phyloP scores from a whole-genome alignment of 2,113 vertebrate species.

The Macroglossus sobrinus region DNA sequence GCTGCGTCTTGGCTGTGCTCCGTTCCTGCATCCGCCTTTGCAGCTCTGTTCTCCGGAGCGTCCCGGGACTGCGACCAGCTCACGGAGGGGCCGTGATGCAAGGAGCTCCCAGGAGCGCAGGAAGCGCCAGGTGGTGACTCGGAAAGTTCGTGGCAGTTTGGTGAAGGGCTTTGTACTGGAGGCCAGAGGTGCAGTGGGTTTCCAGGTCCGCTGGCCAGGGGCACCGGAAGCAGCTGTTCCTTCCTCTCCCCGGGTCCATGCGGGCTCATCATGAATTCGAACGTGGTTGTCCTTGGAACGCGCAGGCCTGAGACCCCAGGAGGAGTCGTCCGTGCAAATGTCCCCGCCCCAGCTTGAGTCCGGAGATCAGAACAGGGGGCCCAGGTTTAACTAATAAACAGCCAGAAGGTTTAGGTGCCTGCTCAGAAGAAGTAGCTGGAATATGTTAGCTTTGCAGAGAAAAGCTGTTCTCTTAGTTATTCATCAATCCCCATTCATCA shows the following conservation, averaged over 20 bases:
- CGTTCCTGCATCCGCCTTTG: background rate
- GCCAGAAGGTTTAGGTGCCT: background rate
- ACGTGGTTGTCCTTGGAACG: background rate
- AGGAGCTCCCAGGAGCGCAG: background rate
- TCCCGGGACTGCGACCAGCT: background rate
- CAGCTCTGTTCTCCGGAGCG: background rate
- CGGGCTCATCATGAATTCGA: background rate
- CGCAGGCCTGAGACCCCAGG: background rate
- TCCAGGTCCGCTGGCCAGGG: background rate
- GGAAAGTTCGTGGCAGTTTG: background rate
- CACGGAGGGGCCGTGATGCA: background rate
- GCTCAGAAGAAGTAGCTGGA: background rate
- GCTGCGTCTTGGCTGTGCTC: constrained; percentile 31
- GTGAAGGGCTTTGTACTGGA: background rate
- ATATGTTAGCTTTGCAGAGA: background rate
- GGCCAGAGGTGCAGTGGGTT: background rate
- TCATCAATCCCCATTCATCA: fast-evolving
- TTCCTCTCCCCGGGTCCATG: background rate
- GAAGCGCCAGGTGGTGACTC: constrained; percentile 31
- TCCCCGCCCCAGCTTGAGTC: background rate
- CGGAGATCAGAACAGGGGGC: background rate
- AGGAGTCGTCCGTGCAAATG: background rate
- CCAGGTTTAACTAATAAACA: background rate
- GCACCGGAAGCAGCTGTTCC: background rate
- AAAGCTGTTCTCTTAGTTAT: background rate